Conservation (phyloP, 2,888 invertebrate genomes). For the Diadegma fenestrale region DNA sequence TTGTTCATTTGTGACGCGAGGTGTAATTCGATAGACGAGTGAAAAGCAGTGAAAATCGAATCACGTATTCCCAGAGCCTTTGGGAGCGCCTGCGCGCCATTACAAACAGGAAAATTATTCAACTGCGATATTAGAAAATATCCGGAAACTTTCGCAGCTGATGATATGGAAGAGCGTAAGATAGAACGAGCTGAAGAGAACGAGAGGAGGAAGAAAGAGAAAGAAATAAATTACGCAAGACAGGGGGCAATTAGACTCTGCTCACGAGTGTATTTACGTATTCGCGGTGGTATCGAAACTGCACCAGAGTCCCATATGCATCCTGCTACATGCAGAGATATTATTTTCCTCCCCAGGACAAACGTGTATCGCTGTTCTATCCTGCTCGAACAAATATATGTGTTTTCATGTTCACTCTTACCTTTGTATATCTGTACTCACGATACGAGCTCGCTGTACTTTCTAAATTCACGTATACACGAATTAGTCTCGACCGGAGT, state of each 20-base stretch:
- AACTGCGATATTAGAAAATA: conserved; percentile 54
- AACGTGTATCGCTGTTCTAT: conserved; percentile 22
- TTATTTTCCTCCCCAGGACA: conserved; percentile 25
- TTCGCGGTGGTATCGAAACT: conserved; percentile 24
- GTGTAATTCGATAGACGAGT: not conserved
- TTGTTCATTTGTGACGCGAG: not conserved
- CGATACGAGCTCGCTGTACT: conserved; percentile 70
- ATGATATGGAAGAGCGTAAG: not conserved
- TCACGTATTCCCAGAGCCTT: conserved; percentile 19
- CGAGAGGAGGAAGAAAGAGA: not conserved
- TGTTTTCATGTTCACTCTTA: not conserved
- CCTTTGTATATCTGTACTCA: not conserved
- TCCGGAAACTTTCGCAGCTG: conserved; percentile 63
- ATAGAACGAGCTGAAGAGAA: conserved; percentile 11
- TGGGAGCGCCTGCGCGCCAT: conserved; percentile 8
- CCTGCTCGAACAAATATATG: not conserved
- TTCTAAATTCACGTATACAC: conserved; percentile 80
- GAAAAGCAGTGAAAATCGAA: conserved; percentile 42
- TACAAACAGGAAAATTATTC: conserved; percentile 47
- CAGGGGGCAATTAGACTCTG: conserved; percentile 53
- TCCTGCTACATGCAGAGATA: conserved; percentile 25
- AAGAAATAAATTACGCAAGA: conserved; percentile 55
- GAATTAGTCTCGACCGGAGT: conserved; percentile 75
- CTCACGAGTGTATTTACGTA: conserved; percentile 25
- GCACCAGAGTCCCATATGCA: conserved; percentile 30